Evolutionary conservation across 2,888 invertebrate species (phyloP), one percentile per base, ranked within the genome.

Genomic region (Nudaria mundana): DNA sequence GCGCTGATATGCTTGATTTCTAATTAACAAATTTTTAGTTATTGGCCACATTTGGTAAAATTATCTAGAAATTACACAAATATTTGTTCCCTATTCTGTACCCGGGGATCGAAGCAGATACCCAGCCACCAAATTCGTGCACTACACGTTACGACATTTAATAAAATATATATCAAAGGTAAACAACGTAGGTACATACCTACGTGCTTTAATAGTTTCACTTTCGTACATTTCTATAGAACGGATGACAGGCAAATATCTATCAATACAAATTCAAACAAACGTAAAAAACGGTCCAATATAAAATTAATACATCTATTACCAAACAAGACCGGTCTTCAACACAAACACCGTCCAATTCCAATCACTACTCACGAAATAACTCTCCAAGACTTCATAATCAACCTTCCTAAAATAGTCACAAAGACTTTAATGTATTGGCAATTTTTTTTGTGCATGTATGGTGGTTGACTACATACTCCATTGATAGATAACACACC

Each of bases 401-500:
- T 18, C 37, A 49, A 35, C 54, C 42, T 55, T 10, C 6, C 5
- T 0, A 0, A 0, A 1, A 14, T 5, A 15, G 8, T 5, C 12
- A 42, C 50, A 56, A 36, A 43, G 43, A 14, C 30, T 26, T 37
- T 20, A 43, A 43, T 52, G 25, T 24, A 15, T n/a, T 12, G 23
- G 2, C 43, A 41, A 31, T 33, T 15, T 45, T 44, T 43, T 35
- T 40, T 26, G 37, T 36, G 34, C 35, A 12, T 24, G 22, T 11
- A 8, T 10, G n/a, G 3, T 11, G 43, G 39, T 37, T 38, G 39
- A 50, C 40, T 54, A 69, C 64, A 66, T 49, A 67, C 56, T 56
- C 51, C 50, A 8, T 8, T 5, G 40, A 57, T 61, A 63, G 65
- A 68, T 70, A 66, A 65, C 53, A 52, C 40, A 55, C 39, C 42